Evolutionary conservation across 2,797 vertebrate species (phyloP).

Genomic region (Phrynocephalus guinanensis): DNA sequence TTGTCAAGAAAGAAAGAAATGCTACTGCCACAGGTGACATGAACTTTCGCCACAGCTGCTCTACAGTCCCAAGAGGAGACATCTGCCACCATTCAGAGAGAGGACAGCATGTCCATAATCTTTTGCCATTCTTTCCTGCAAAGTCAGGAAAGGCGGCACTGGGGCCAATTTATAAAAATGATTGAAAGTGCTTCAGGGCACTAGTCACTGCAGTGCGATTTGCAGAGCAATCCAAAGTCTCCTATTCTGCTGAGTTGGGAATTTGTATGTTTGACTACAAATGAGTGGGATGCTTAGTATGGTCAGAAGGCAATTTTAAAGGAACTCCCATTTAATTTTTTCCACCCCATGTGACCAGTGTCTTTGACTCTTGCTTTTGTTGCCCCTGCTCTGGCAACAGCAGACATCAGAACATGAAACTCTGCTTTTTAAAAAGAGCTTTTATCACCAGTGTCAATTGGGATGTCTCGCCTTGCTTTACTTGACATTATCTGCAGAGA

Average conservation of each 20-base stretch:
- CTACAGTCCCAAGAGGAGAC: neutral
- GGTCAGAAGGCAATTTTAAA: neutral
- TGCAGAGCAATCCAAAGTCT: neutral
- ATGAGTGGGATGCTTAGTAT: neutral
- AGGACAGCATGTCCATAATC: too few species aligned
- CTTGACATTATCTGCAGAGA: constrained; percentile 32
- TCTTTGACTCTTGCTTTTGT: neutral
- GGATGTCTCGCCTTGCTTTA: constrained; percentile 35
- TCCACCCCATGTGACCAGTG: neutral
- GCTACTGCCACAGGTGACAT: too few species aligned
- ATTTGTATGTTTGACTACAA: neutral
- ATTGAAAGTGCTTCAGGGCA: neutral
- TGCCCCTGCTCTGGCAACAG: neutral
- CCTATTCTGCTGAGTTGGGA: neutral
- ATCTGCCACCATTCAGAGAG: neutral
- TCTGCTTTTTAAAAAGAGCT: constrained; percentile 11
- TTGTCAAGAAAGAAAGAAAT: too few species aligned
- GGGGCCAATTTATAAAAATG: neutral
- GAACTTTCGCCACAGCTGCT: neutral
- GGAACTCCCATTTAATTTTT: neutral
- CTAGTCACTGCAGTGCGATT: neutral
- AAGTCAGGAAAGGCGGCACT: neutral
- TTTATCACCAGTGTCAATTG: neutral
- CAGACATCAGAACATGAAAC: constrained; percentile 9
- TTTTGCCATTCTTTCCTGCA: neutral